A percentile compares a stretch with the other conserved stretches of the same genome.
These are phyloP conservation scores for Micromys minutus DNA, from an alignment of 2,113 vertebrate genomes.

Conservation along the genomic window DNA sequence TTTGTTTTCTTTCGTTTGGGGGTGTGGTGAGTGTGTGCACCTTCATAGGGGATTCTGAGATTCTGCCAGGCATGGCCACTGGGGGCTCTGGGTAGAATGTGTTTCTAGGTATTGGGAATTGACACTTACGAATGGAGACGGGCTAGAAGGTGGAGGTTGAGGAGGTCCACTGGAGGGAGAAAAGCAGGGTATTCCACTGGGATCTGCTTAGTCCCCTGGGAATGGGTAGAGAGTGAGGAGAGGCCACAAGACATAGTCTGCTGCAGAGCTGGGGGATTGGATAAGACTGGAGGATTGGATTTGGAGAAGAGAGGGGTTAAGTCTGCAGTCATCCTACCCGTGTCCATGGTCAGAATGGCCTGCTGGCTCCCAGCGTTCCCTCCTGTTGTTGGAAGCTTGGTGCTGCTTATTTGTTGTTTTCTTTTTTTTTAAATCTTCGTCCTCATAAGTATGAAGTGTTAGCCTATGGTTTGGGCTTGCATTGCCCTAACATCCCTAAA, in stretches of 20 bases:
- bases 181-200: neutral
- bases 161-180: no score
- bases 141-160: neutral
- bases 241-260: neutral
- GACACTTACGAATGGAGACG: neutral
- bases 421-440: neutral
- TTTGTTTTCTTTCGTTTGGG: neutral
- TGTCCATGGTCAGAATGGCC: neutral
- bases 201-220: neutral
- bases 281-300: neutral
- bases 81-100: neutral
- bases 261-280: neutral
- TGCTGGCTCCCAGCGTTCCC: neutral
- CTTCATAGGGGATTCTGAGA: neutral
- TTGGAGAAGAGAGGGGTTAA: neutral
- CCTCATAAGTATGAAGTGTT: neutral
- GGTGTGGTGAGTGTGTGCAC: neutral
- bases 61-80: neutral
- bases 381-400: neutral
- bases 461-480: neutral
- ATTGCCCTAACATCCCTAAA: neutral
- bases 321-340: neutral
- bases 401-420: neutral
- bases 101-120: neutral
- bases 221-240: neutral